Base-by-base conservation (phyloP, 2,113 vertebrate species). In the Glareola pratincola region DNA sequence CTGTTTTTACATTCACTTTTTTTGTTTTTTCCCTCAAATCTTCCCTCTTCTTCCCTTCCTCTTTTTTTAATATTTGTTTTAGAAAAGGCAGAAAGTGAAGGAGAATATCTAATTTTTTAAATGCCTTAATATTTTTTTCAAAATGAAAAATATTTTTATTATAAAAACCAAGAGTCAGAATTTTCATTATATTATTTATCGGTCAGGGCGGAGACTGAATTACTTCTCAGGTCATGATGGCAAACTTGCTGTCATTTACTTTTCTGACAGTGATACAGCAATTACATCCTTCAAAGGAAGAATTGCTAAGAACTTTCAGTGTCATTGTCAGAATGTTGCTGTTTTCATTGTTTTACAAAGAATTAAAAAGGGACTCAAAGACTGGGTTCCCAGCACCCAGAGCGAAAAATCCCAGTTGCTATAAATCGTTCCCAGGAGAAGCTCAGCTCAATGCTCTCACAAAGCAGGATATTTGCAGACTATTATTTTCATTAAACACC, bases 401-500 rank as follows among this genome's bases (percentile, higher is more conserved):
- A 74, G 41, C 45, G 36, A 74, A 56, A 96, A 85, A 57, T 51
- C 60, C 69, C 47, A 16, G 15, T 76, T 94, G 72, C 60, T 96
- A 57, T 85, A 88, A 92, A 92, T 53, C 27, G 15, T 47, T 88
- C 89, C 79, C 51, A 85, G 37, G 79, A 95, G 90, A 90, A 94
- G 22, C 48, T 90, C 73, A 93, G 56, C 67, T 77, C 67, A 66
- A 10, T 85, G n/a, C 30, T 91, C 56, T 86, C 27, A 76, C 71
- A 88, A 95, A 84, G 90, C 68, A 94, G 76, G 83, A 91, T 37
- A 76, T 94, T 97, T 95, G 67, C 41, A 81, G 90, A 84, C 86
- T 91, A 96, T 94, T 86, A 94, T 95, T 96, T 97, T 92, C 75
- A 94, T 96, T 97, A 96, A 92, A 77, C 63, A 92, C 74, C 48